Percentiles rank a stretch among this genome's conserved stretches.
Conservation (phyloP, 2,113 vertebrate species). For the Myocastor coypus region DNA sequence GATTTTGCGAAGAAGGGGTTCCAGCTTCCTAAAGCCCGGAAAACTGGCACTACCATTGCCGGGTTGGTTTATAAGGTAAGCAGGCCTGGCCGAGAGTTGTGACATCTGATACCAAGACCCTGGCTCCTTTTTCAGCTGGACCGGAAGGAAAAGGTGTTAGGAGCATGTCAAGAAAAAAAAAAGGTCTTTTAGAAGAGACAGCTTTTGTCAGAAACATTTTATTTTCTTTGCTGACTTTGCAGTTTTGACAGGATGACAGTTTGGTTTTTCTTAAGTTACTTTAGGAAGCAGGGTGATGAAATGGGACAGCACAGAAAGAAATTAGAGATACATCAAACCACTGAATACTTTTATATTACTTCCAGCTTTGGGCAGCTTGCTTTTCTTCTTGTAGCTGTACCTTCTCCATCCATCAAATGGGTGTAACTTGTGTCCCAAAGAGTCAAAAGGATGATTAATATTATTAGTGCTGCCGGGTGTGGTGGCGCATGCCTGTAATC, state of each 20-base stretch:
- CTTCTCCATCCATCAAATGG: not conserved
- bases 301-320: not conserved
- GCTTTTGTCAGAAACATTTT: not conserved
- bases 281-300: not conserved
- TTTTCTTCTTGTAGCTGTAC: not conserved
- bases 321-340: not conserved
- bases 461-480: not conserved
- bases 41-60: constrained; percentile 98
- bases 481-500: no score
- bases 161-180: not conserved
- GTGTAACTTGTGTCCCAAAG: not conserved
- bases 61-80: constrained; percentile 95
- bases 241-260: not conserved
- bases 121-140: not conserved
- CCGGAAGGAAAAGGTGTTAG: not conserved
- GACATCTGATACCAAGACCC: not conserved
- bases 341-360: not conserved
- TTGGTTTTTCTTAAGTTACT: constrained; percentile 19
- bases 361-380: not conserved
- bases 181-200: not conserved
- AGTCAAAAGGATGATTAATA: not conserved
- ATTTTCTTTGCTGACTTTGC: not conserved
- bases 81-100: no score
- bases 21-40: constrained; percentile 91
- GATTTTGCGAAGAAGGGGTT: constrained; percentile 89